Evolutionary conservation across 2,113 vertebrate species (phyloP), one percentile per base, ranked within the genome.

Genomic region (Piaya cayana): DNA sequence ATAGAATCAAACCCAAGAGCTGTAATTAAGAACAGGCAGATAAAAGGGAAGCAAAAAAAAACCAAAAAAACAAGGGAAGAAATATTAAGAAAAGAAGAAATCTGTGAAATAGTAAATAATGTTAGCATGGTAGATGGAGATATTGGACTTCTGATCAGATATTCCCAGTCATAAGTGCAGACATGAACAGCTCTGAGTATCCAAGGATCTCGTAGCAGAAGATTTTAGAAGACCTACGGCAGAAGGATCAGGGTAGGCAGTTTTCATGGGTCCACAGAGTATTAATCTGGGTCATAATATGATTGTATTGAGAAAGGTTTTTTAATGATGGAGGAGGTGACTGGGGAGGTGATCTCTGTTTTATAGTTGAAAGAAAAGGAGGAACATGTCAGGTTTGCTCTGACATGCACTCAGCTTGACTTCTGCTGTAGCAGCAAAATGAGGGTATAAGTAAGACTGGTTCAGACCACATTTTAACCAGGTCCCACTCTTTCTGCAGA

Each of bases 61-160:
- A n/a, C n/a, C n/a, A n/a, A n/a, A n/a, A 42, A 21, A n/a, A 29
- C 1, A 18, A 5, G n/a, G 34, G 11, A 20, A 8, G 3, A 2
- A 27, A 68, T 17, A n/a, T 12, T 37, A 55, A 32, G 22, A 39
- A 12, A 25, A 14, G 1, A 19, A 30, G 0, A 27, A 13, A 27
- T 49, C 11, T 71, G 2, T 63, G 11, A 50, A 91, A 42, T 8
- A 39, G 5, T 30, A 49, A 49, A 21, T 42, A 1, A 59, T 43
- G 11, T 17, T 90, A 69, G 20, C n/a, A 42, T 79, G 37, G 15
- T 29, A 83, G 18, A 11, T 6, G 4, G 14, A 50, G 21, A 36
- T 74, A 34, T 7, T 4, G 1, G 3, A 45, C 8, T 52, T 86
- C 45, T 74, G 17, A 42, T 50, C 49, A 64, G 22, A 42, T 60